These are phyloP conservation scores for Miichthys miiuy DNA, from an alignment of 2,797 vertebrate genomes.

Conservation along the genomic window DNA sequence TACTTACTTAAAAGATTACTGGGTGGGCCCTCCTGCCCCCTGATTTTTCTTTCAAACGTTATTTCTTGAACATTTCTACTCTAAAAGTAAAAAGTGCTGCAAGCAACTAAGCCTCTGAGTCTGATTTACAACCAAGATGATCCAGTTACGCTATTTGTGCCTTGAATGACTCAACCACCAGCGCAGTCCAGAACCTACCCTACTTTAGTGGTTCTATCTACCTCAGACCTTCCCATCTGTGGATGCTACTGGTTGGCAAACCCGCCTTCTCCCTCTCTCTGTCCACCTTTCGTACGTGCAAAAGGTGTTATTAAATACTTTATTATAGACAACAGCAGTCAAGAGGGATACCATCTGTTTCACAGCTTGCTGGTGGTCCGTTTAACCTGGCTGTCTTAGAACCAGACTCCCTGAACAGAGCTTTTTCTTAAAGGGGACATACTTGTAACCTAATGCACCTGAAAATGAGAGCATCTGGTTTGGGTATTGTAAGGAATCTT, in stretches of 20 bases:
- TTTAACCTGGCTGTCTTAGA: conserved; percentile 59
- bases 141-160: conserved; percentile 3
- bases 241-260: conserved; percentile 9
- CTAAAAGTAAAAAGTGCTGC: conserved; percentile 5
- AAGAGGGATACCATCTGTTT: conserved; percentile 72
- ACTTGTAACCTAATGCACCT: conserved; percentile 2
- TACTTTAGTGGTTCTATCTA: background rate
- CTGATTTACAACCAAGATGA: conserved; percentile 2
- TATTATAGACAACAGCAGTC: conserved; percentile 66
- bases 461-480: conserved; percentile 5
- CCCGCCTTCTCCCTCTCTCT: conserved; percentile 10
- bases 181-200: conserved; percentile 17
- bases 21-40: background rate
- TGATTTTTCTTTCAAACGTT: conserved; percentile 9
- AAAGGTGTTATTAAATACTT: conserved; percentile 62
- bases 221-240: conserved; percentile 16
- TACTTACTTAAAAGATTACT: background rate
- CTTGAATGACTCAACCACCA: conserved; percentile 19
- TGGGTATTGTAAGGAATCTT: too few relatives aligned
- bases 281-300: conserved; percentile 43
- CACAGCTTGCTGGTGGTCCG: conserved; percentile 63
- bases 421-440: conserved; percentile 48
- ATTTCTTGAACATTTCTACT: conserved; percentile 9
- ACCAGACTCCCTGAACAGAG: conserved; percentile 31
- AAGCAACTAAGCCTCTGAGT: background rate